These are phyloP conservation scores for Callorhinus ursinus DNA, from an alignment of 2,113 vertebrate genomes.

Conservation along the genomic window DNA sequence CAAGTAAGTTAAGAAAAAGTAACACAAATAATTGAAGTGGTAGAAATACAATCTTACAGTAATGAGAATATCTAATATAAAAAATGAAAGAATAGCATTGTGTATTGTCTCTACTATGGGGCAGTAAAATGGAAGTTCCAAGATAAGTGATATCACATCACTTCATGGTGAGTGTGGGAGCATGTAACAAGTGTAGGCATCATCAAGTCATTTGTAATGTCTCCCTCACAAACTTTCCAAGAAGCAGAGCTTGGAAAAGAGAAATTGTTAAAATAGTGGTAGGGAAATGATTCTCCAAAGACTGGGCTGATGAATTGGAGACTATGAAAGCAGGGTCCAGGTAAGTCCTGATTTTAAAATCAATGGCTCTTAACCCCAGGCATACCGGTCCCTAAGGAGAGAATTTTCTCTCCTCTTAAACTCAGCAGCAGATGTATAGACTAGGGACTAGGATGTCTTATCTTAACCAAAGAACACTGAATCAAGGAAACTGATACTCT, in stretches of 20 bases:
- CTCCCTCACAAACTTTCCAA: background rate
- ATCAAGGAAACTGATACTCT: background rate
- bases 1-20: background rate
- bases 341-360: background rate
- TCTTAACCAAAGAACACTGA: background rate
- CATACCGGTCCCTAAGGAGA: background rate
- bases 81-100: background rate
- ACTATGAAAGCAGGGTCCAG: background rate
- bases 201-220: background rate
- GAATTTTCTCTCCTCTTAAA: background rate
- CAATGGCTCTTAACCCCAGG: background rate
- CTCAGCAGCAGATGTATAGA: background rate
- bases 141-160: background rate
- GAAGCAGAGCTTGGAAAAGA: background rate
- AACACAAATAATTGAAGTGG: background rate
- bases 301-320: background rate
- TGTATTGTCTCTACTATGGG: background rate
- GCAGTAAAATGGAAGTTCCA: background rate
- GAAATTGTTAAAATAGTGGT: background rate
- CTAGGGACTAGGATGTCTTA: background rate
- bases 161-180: background rate
- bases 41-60: background rate
- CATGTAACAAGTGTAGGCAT: rapidly evolving
- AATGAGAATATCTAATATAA: background rate
- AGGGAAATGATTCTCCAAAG: background rate